A percentile compares a stretch with the other conserved stretches of the same genome.
Conservation (phyloP, 2,888 invertebrate genomes). For the Clunio marinus region DNA sequence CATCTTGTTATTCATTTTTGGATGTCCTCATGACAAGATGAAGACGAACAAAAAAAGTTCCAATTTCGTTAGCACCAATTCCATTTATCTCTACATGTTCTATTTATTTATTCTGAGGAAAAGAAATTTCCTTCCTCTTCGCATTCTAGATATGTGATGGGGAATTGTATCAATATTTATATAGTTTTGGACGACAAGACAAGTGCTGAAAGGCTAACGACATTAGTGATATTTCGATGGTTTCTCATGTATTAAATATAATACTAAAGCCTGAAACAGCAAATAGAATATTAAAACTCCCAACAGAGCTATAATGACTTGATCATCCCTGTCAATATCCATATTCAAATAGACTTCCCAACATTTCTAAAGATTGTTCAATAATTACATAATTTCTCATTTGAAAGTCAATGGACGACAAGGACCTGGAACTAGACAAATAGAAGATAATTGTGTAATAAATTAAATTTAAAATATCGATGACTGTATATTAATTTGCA, state of each 20-base stretch:
- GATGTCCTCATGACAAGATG: no score
- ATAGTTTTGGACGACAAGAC: no score
- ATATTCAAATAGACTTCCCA: conserved; percentile 17
- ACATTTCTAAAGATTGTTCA: no score
- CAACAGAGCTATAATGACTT: conserved; percentile 32
- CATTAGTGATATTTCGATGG: neutral
- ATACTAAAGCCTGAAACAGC: neutral
- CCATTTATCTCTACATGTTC: neutral
- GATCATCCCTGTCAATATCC: conserved; percentile 30
- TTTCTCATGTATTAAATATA: neutral
- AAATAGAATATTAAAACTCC: neutral
- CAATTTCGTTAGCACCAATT: conserved; percentile 9
- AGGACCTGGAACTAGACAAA: no score
- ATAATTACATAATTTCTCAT: no score
- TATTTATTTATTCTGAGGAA: neutral
- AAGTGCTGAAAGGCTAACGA: no score
- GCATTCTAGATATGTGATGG: neutral
- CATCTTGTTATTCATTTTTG: neutral
- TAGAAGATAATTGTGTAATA: no score
- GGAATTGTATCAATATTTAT: conserved; percentile 22
- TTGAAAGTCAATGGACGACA: no score
- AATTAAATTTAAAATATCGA: no score
- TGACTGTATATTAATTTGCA: no score
- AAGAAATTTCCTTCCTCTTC: neutral
- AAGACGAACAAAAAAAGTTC: neutral